Evolutionary conservation across 2,888 invertebrate species (phyloP).

Genomic region (Atherix ibis): DNA sequence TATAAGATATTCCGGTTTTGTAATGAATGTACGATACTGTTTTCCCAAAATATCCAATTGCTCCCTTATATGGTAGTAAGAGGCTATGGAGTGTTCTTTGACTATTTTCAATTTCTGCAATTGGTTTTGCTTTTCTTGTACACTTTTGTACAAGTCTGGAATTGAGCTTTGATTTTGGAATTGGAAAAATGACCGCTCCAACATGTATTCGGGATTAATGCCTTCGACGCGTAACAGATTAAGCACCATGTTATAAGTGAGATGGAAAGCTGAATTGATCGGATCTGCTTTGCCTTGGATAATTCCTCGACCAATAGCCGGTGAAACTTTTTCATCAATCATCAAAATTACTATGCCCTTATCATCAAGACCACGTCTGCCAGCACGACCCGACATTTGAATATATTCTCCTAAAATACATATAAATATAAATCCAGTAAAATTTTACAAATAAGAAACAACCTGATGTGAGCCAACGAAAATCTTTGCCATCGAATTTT

Average conservation of each 20-base stretch:
- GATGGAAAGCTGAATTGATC: conserved; percentile 96
- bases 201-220: conserved; percentile 98
- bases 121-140: conserved; percentile 47
- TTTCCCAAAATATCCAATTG: conserved; percentile 59
- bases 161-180: conserved; percentile 96
- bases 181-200: conserved; percentile 95
- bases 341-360: conserved; percentile 95
- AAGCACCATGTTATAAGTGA: conserved; percentile 98
- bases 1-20: conserved; percentile 71
- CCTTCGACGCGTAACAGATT: conserved; percentile 94
- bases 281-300: conserved; percentile 89
- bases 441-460: neutral
- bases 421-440: too few species aligned
- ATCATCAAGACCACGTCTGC: conserved; percentile 91
- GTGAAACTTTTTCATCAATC: conserved; percentile 93
- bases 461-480: conserved; percentile 89
- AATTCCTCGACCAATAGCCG: conserved; percentile 54
- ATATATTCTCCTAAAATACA: conserved; percentile 65
- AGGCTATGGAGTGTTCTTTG: conserved; percentile 58
- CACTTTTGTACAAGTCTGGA: conserved; percentile 71
- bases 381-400: conserved; percentile 98
- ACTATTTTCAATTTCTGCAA: conserved; percentile 48
- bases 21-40: conserved; percentile 64
- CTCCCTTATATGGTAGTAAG: conserved; percentile 72
- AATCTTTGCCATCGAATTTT: conserved; percentile 94